Evolutionary conservation across 2,113 vertebrate genomes (phyloP).

Genomic region (Eclectus roratus): DNA sequence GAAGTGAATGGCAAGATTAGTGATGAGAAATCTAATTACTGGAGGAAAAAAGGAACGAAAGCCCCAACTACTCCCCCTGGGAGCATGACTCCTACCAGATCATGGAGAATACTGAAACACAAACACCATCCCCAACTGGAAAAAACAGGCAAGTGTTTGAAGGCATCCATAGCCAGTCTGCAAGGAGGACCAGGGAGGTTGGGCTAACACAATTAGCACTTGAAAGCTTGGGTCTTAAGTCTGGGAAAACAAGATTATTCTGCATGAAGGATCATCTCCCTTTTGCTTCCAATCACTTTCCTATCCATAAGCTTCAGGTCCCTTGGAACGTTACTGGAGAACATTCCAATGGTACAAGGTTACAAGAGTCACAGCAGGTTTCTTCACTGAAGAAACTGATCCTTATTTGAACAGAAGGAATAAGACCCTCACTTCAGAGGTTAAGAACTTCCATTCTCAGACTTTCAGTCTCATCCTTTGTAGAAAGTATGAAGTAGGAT

Average conservation of each 20-base stretch:
- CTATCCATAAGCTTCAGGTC: rapidly evolving
- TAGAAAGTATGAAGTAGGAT: neutral
- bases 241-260: neutral
- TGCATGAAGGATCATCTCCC: neutral
- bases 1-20: neutral
- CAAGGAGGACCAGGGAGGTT: neutral
- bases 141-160: neutral
- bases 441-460: neutral
- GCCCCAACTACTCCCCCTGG: neutral
- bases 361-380: neutral
- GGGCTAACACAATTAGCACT: neutral
- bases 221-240: rapidly evolving
- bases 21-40: neutral
- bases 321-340: neutral
- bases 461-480: neutral
- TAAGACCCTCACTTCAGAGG: neutral
- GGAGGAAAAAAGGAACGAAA: neutral
- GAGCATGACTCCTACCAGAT: neutral
- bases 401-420: neutral
- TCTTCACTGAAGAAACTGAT: neutral
- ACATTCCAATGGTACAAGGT: neutral
- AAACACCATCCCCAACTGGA: neutral
- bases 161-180: neutral
- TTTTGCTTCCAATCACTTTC: neutral
- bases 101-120: neutral